These are phyloP conservation scores for Paedocypris micromegethes DNA, from an alignment of 2,797 vertebrate species.

Conservation along the genomic window DNA sequence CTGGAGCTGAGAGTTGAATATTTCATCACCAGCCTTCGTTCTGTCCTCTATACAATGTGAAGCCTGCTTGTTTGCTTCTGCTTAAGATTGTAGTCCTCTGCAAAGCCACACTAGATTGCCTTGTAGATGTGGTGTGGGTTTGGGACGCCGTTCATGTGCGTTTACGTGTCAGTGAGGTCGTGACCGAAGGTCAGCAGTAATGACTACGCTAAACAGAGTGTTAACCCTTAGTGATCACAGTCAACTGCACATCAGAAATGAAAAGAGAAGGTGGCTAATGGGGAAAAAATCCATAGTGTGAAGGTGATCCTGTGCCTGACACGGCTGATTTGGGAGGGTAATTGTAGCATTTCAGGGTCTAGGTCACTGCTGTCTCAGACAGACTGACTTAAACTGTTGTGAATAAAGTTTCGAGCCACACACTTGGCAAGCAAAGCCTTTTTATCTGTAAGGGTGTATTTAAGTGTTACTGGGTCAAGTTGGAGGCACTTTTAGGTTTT, in stretches of 20 bases:
- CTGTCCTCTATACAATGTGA: background rate
- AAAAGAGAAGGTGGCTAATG: background rate
- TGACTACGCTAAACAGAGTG: constrained; percentile 14
- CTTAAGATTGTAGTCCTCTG: constrained; percentile 2
- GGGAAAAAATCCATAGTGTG: constrained; percentile 10
- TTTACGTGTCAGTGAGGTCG: constrained; percentile 27
- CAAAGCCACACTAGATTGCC: background rate
- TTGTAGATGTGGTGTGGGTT: constrained; percentile 2
- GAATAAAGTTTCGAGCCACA: too few relatives aligned
- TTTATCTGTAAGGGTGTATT: too few relatives aligned
- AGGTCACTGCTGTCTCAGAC: constrained; percentile 10
- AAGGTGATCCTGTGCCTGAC: constrained; percentile 30
- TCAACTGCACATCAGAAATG: constrained; percentile 18
- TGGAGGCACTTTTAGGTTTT: too few relatives aligned
- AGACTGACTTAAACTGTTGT: too few relatives aligned
- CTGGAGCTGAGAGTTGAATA: constrained; percentile 40
- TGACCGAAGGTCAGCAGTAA: constrained; percentile 17
- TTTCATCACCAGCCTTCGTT: constrained; percentile 36
- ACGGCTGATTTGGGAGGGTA: constrained; percentile 19
- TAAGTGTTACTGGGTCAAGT: too few relatives aligned
- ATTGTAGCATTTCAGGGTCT: constrained; percentile 34
- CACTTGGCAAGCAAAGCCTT: too few relatives aligned
- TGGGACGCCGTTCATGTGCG: constrained; percentile 25
- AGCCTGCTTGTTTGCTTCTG: background rate
- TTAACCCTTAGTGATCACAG: constrained; percentile 23